phyloP scores from a whole-genome alignment of 2,113 vertebrate genomes.

The Picathartes gymnocephalus region DNA sequence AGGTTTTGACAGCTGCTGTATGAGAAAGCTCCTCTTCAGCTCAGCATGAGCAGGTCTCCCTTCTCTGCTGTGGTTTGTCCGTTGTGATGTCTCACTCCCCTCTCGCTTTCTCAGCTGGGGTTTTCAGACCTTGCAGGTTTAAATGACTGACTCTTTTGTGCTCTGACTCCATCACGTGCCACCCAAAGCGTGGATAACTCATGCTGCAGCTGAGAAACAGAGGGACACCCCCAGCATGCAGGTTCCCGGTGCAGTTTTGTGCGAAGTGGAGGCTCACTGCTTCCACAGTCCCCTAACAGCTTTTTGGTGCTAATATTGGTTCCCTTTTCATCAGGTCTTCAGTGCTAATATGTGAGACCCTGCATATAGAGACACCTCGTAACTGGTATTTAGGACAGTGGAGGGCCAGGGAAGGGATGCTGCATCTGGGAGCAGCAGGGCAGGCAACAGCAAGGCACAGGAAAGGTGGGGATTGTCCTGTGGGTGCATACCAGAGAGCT shows the following conservation, averaged over 20 bases:
- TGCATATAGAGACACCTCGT: fast-evolving
- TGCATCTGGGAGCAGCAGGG: not conserved
- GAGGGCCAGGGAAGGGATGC: not conserved
- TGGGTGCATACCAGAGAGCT: fast-evolving
- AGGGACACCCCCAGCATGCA: not conserved
- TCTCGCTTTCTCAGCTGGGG: not conserved
- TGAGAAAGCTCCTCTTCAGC: not conserved
- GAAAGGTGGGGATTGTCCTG: not conserved
- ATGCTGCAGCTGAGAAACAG: not conserved
- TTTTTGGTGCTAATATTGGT: not conserved
- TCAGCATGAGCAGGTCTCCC: not conserved
- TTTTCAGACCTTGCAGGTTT: not conserved
- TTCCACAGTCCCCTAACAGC: not conserved
- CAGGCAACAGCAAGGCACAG: not conserved
- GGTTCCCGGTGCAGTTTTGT: not conserved
- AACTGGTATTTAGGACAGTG: not conserved
- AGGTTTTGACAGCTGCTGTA: not conserved
- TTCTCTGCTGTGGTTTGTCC: not conserved
- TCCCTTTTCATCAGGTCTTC: not conserved
- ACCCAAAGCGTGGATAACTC: not conserved
- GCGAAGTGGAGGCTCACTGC: not conserved
- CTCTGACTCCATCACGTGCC: not conserved
- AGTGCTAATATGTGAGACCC: not conserved
- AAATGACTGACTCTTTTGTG: not conserved
- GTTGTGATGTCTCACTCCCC: not conserved